Base-by-base conservation (phyloP, 2,888 invertebrate species). In the Nasonia oneida region DNA sequence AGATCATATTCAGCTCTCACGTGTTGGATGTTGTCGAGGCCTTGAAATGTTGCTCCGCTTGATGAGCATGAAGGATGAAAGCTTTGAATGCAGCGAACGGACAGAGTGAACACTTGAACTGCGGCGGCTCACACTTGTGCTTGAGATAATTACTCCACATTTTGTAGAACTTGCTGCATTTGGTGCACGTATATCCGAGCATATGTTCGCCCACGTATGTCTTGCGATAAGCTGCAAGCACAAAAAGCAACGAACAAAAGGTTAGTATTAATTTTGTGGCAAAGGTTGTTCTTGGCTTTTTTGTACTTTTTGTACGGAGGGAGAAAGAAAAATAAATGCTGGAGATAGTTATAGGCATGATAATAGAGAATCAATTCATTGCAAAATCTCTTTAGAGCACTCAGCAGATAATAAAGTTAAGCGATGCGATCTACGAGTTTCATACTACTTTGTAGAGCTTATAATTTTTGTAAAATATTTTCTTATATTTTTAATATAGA, bases 71-170 rank as follows among this genome's bases (percentile, higher is more conserved):
- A n/a, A 93, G 90, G 83, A 93, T 93, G 90, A 93, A 93, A 73
- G 93, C 92, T 89, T 93, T 93, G 90, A 93, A 93, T 14, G 93
- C 93, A 29, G 93, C 93, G 88, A 93, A 93, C 85, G 93, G 93
- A 83, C 93, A 93, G 75, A 93, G 89, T 29, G 92, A 89, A 84
- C 93, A 93, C 90, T 93, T 93, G 92, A 92, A 93, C 86, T 93
- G 93, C 47, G 93, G 93, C 33, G 93, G 93, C 88, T 93, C 93
- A 89, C 93, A 93, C 88, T 93, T 93, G 90, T 93, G 93, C 89
- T 93, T 93, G 90, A 93, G 88, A 88, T 93, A 93, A 91, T 93
- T 93, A 90, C 93, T 93, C 93, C 93, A 93, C 93, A 93, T 93
- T 91, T 93, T 93, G 93, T 93, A 93, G 93, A 93, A 93, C 86